Percentiles rank a stretch among this genome's conserved stretches.
These are phyloP conservation scores for Lasiurus cinereus DNA, from an alignment of 2,113 vertebrate species.

Conservation along the genomic window DNA sequence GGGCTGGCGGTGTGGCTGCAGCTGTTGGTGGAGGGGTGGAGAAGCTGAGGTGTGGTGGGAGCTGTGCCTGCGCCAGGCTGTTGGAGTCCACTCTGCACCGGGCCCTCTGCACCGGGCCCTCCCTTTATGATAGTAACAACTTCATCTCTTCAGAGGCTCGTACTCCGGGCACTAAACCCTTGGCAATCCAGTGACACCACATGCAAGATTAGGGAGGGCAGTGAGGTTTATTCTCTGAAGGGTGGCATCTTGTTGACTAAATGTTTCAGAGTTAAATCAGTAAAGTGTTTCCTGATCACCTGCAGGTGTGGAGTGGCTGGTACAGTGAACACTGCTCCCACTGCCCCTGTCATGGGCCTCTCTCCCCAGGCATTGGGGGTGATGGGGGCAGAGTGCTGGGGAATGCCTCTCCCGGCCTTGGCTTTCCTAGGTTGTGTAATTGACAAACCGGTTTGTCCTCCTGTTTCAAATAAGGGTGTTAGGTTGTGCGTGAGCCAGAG, in stretches of 20 bases:
- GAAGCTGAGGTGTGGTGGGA: rapidly evolving
- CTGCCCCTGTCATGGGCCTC: background rate
- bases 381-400: too few species aligned
- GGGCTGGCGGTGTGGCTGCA: background rate
- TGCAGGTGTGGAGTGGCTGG: background rate
- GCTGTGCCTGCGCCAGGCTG: background rate
- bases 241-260: background rate
- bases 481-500: background rate
- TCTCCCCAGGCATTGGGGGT: rapidly evolving
- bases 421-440: background rate
- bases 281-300: background rate
- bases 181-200: background rate
- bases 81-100: rapidly evolving
- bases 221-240: background rate
- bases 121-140: background rate
- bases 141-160: too few species aligned
- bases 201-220: background rate
- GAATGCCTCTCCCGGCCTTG: background rate
- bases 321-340: too few species aligned
- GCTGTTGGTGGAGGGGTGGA: background rate
- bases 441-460: background rate
- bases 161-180: background rate
- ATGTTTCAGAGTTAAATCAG: background rate
- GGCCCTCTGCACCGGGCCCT: background rate
- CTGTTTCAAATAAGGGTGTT: background rate